Evolutionary conservation across 2,113 vertebrate genomes (phyloP), one percentile per base, ranked within the genome.

Genomic region (Microtus richardsoni): DNA sequence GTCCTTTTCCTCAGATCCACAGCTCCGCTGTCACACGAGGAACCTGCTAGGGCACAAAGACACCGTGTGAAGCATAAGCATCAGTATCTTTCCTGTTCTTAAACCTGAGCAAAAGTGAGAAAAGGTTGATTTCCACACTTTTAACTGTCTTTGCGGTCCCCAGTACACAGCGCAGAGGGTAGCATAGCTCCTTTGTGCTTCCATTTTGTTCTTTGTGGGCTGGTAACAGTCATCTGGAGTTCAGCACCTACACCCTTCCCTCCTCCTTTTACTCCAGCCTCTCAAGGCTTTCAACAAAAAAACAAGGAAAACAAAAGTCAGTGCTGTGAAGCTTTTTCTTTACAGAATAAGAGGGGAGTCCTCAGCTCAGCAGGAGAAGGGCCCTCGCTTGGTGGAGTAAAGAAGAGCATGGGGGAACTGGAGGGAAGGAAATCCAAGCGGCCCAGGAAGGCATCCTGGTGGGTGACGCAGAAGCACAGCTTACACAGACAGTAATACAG

Each of bases 1-100:
- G 97, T 97, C 58, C 98, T 97, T 60, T 98, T 97, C 71, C 78
- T 98, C 83, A 97, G 97, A 7, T 97, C 98, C 87, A 79, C 98
- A 73, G 94, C 97, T 92, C 89, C 98, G 93, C 96, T 96, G 73
- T 96, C 98, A 97, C 98, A 98, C 30, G 98, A 98, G 10, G 84
- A 30, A 97, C 98, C 99, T 98, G 98, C 97, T 98, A 94, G 95
- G 90, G 22, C 33, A 82, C 8, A 86, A 93, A 95, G 80, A 92
- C 92, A 85, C 5, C 70, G 88, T 1, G 28, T 71, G 6, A 92
- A 91, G 19, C 3, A 1, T 41, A 95, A 91, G 19, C 3, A 2
- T 60, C 49, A 73, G 19, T 44, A n/a, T 21, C 47, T 78, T 89
- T 64, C 21, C 60, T 93, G 89, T 52, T 22, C 21, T 41, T 49